Evolutionary conservation across 2,797 vertebrate genomes (phyloP).

Genomic region (Falco rusticolus): DNA sequence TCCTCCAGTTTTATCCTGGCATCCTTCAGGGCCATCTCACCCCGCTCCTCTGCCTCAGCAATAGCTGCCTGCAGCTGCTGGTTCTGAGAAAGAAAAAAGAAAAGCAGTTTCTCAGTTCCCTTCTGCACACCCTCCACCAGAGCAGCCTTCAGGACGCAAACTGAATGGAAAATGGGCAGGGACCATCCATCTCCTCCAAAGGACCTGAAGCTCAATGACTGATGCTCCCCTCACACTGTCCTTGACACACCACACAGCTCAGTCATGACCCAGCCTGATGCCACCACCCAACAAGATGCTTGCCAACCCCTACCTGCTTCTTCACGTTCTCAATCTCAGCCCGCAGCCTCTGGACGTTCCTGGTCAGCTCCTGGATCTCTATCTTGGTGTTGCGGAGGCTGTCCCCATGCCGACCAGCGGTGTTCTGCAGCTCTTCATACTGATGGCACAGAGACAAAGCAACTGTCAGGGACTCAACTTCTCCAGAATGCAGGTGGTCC

Average conservation of each 20-base stretch:
- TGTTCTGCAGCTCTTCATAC: constrained; percentile 67
- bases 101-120: not conserved
- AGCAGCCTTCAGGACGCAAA: not conserved
- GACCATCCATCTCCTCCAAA: not conserved
- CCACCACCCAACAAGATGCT: too few species aligned
- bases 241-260: not conserved
- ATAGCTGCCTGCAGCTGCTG: constrained; percentile 74
- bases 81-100: constrained; percentile 37
- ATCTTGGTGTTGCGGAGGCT: constrained; percentile 75
- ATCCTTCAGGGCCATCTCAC: constrained; percentile 76
- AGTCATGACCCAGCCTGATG: rapidly evolving
- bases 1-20: constrained; percentile 83
- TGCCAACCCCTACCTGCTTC: not conserved
- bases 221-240: rapidly evolving
- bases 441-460: not conserved
- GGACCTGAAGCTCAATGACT: too few species aligned
- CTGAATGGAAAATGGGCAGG: not conserved
- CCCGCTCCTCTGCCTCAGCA: not conserved
- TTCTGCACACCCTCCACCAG: not conserved
- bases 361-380: constrained; percentile 85
- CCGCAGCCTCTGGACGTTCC: constrained; percentile 85
- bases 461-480: rapidly evolving
- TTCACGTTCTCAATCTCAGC: not conserved
- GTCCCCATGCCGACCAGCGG: constrained; percentile 60
- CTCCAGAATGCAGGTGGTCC: rapidly evolving